Base-by-base conservation (phyloP, 2,888 invertebrate genomes). In the Noctua comes region DNA sequence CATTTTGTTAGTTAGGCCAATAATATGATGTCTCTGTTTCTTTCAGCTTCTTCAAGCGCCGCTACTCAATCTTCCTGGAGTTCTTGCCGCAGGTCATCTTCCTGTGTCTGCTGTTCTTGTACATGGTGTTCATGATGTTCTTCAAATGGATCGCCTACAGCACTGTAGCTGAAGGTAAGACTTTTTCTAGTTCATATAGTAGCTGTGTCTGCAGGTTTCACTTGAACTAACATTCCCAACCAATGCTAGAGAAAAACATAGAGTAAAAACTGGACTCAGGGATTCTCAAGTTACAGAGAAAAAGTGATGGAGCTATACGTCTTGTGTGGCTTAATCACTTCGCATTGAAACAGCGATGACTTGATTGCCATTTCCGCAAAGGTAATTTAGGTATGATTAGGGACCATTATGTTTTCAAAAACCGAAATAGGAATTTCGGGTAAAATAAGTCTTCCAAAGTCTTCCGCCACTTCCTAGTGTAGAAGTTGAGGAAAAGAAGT, bases 61-160 rank as follows among this genome's bases (percentile, higher is more conserved):
- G 97, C 85, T 96, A 97, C 83, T 98, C 97, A 84, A 97, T 98
- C 85, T 83, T 99, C 80, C 97, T 99, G 89, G 98, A 99, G 95
- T 99, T 99, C 95, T 91, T 99, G 80, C 99, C 99, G 0, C 99
- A 99, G 96, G 93, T 99, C 16, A 90, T 99, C n/a, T 99, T 99
- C 97, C 97, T 99, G 65, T 90, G 98, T 73, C 97, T 98, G 75
- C 97, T 99, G 72, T 99, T 99, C 97, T 98, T 98, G 80, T 99
- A 99, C 97, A 98, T 99, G 97, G 98, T 98, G 46, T 97, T 98
- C 89, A 98, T 99, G 97, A 98, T 99, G 97, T 98, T 99, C 96
- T 98, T 97, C 95, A 99, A 99, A 93, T 99, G 99, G 99, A 88
- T 98, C 65, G 93, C 97, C 71, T 99, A 98, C 94, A 97, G 97